These are phyloP conservation scores for Myanophis thanlyinensis DNA, from an alignment of 2,113 vertebrate species.

Conservation along the genomic window DNA sequence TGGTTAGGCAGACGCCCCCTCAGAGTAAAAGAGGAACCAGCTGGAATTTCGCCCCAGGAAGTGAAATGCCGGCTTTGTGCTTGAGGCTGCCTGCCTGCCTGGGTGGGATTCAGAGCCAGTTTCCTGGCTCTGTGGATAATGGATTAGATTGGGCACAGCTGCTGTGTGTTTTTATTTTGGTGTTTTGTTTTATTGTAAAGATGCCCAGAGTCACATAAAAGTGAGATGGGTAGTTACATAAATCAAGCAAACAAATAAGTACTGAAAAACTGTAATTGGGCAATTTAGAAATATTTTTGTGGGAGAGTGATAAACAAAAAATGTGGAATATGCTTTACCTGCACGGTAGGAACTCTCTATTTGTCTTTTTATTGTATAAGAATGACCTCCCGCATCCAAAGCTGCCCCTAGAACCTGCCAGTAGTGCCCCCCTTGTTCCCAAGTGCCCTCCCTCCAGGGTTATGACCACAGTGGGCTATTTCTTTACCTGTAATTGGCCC, in stretches of 20 bases:
- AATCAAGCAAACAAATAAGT: not conserved
- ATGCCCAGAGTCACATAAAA: not conserved
- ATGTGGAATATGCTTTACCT: not conserved
- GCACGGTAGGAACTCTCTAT: not conserved
- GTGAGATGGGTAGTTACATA: not conserved
- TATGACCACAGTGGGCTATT: not conserved
- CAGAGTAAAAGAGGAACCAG: not conserved
- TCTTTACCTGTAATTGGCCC: conserved; percentile 93
- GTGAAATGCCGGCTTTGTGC: not conserved
- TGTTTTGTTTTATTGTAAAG: not conserved
- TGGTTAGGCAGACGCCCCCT: not conserved
- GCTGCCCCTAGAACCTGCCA: not conserved
- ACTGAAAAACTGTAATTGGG: not conserved
- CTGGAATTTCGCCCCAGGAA: not conserved
- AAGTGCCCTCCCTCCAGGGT: not conserved
- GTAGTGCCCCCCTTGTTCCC: not conserved
- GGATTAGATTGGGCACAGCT: not conserved
- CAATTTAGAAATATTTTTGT: not conserved
- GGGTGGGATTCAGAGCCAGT: not conserved
- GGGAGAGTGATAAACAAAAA: not conserved
- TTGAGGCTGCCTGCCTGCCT: too few relatives aligned
- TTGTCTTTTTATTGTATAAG: not conserved
- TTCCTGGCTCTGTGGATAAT: not conserved
- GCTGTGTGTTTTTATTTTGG: not conserved
- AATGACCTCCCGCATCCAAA: not conserved